A percentile compares a stretch with the other conserved stretches of the same genome.
These are phyloP conservation scores for Athene cunicularia DNA, from an alignment of 2,113 vertebrate species.

Conservation along the genomic window DNA sequence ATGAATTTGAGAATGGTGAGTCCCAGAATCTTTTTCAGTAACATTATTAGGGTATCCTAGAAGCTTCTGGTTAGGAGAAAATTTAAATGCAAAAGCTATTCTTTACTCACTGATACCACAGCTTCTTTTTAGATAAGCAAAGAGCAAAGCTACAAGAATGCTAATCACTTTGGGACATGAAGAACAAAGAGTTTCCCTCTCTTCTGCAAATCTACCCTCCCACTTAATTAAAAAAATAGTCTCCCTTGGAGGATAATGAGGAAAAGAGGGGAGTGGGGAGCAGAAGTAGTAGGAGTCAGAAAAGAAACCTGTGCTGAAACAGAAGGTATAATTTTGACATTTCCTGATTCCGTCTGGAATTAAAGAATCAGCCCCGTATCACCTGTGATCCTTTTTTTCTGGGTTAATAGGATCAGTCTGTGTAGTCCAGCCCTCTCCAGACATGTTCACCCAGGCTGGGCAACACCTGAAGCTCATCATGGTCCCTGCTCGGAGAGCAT, in stretches of 20 bases:
- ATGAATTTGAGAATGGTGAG: background rate
- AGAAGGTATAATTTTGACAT: background rate
- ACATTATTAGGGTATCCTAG: background rate
- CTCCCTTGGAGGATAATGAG: background rate
- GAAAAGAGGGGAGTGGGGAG: background rate
- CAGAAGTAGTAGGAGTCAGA: background rate
- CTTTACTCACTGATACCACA: background rate
- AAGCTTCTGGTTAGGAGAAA: background rate
- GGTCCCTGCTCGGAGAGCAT: too few species aligned
- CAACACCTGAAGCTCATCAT: rapidly evolving
- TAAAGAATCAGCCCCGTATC: background rate
- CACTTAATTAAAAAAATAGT: conserved; percentile 25
- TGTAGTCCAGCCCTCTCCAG: background rate
- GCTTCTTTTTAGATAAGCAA: conserved; percentile 23
- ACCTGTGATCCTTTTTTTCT: background rate
- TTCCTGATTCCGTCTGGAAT: background rate
- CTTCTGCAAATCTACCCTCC: background rate
- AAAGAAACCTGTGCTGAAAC: background rate
- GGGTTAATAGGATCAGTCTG: background rate
- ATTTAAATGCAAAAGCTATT: conserved; percentile 15
- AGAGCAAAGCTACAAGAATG: background rate
- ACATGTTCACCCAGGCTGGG: background rate
- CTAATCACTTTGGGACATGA: background rate
- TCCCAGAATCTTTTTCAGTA: background rate
- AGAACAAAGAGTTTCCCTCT: conserved; percentile 18